Conservation (phyloP, 2,888 invertebrate genomes). For the Apotomis capreana region DNA sequence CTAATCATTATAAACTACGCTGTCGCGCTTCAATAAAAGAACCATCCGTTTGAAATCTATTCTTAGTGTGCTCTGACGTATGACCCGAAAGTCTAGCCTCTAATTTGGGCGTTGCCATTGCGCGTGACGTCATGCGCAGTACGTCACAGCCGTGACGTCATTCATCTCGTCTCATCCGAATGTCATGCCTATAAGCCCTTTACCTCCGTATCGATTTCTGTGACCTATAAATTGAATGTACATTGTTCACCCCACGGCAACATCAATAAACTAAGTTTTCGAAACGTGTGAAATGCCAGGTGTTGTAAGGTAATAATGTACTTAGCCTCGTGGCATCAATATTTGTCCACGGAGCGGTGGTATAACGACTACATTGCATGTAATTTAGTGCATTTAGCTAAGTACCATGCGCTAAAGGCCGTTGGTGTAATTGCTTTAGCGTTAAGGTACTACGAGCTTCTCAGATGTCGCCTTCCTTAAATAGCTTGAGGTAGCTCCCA, state of each 20-base stretch:
- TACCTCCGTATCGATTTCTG: conserved; percentile 26
- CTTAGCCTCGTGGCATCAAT: background rate
- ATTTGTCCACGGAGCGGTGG: background rate
- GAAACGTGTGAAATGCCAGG: conserved; percentile 23
- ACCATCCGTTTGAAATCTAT: conserved; percentile 1
- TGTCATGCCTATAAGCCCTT: background rate
- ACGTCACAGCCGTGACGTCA: conserved; percentile 62
- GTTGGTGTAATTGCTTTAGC: conserved; percentile 11
- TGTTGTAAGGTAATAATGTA: conserved; percentile 10
- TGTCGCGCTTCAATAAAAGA: conserved; percentile 7
- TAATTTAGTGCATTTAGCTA: conserved; percentile 5
- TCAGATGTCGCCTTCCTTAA: conserved; percentile 16
- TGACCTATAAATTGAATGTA: conserved; percentile 33
- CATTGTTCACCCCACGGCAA: background rate
- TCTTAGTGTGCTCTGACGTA: conserved; percentile 20
- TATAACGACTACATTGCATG: background rate
- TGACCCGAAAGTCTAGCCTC: conserved; percentile 33
- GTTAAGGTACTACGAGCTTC: background rate
- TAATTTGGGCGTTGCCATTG: conserved; percentile 41
- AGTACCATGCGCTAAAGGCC: conserved; percentile 6
- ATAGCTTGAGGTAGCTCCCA: conserved; percentile 9
- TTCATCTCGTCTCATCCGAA: conserved; percentile 37
- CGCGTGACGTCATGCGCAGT: conserved; percentile 64
- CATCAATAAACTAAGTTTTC: conserved; percentile 22
- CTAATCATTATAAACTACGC: conserved; percentile 7